These are phyloP conservation scores for Machimus atricapillus DNA, from an alignment of 2,888 invertebrate species.

Conservation along the genomic window DNA sequence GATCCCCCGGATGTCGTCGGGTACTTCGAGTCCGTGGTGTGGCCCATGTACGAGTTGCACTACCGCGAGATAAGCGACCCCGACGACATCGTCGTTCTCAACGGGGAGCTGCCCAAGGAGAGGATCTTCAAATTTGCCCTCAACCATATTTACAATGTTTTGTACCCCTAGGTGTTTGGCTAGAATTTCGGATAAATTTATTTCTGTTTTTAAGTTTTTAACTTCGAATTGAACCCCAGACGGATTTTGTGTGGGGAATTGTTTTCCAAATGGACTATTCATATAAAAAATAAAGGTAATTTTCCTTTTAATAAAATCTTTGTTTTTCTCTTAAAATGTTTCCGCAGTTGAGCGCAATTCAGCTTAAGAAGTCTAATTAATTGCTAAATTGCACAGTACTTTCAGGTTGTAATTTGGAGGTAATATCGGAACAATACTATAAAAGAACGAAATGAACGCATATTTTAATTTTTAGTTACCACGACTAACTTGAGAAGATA, in stretches of 20 bases:
- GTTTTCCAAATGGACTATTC: neutral
- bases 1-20: conserved; percentile 86
- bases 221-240: neutral
- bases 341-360: neutral
- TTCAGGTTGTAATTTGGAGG: neutral
- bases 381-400: neutral
- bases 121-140: conserved; percentile 51
- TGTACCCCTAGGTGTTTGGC: conserved; percentile 5
- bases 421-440: too few species aligned
- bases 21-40: conserved; percentile 88
- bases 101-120: conserved; percentile 59
- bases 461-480: too few species aligned
- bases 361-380: neutral
- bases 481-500: too few species aligned
- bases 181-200: neutral
- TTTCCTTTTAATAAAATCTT: neutral
- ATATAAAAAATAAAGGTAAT: neutral
- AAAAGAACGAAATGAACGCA: too few species aligned
- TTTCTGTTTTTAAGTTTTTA: neutral
- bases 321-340: neutral
- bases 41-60: conserved; percentile 82
- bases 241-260: neutral
- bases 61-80: conserved; percentile 61
- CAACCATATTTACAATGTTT: conserved; percentile 41
- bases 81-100: conserved; percentile 58